Base-by-base conservation (phyloP, 2,888 invertebrate genomes). In the Tenthredo notha region DNA sequence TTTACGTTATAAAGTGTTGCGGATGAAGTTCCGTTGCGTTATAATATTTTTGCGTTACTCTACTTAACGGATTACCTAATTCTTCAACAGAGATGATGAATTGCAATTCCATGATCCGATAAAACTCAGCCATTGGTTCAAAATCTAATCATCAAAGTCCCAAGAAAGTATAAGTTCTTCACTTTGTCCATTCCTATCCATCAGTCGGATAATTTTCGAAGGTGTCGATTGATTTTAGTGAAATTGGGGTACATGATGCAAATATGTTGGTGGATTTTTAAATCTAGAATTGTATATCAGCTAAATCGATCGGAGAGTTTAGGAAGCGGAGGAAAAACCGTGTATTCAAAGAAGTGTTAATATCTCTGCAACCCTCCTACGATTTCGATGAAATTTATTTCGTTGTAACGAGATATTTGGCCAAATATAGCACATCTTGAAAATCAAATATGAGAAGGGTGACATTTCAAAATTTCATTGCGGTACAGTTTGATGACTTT, bases 1-100 rank as follows among this genome's bases (percentile, higher is more conserved):
- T 91, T 86, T 87, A 88, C 88, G 85, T n/a, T 33, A 50, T 40
- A 18, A 47, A 50, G 25, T 54, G 50, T 77, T 54, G n/a, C 50
- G 40, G 54, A 37, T 74, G 7, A 54, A 77, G 74, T 67, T 33
- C 12, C 40, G 43, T 43, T 74, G 21, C 43, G 33, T 43, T 43
- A 29, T 43, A n/a, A 9, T 5, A 18, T 74, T 43, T 43, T 74
- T 74, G 12, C 18, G 10, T 43, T 43, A 1, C 43, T 74, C 1
- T 74, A 9, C 43, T n/a, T 43, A 43, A 3, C 67, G 67, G 40
- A 9, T 40, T 10, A 9, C 72, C 9, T 21, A 12, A 43, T 74
- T 74, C 3, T 21, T 9, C 4, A 29, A 7, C 18, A 18, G 33
- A 67, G 18, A 33, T 15, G 33, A 67, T 67, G n/a, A 43, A 74